phyloP scores from a whole-genome alignment of 2,797 vertebrate species.

The Salmo trutta region DNA sequence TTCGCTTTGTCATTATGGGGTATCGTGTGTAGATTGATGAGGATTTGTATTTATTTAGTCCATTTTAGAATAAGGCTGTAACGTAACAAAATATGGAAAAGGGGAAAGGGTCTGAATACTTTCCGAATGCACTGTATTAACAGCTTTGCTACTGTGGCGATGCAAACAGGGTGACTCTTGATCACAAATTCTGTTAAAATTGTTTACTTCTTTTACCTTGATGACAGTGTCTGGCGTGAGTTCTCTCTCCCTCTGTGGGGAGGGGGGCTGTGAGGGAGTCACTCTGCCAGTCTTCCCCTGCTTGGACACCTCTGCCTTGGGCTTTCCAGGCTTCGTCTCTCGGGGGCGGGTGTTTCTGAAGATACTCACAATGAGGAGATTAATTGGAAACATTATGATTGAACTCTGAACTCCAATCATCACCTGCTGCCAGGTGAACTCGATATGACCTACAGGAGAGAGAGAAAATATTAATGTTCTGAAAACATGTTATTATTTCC shows the following conservation, averaged over 20 bases:
- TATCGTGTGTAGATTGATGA: too few relatives aligned
- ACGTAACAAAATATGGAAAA: too few relatives aligned
- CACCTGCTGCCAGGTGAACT: constrained; percentile 95
- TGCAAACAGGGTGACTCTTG: not conserved
- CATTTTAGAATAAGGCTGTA: too few relatives aligned
- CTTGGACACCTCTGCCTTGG: constrained; percentile 63
- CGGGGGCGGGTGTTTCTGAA: constrained; percentile 83
- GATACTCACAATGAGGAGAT: constrained; percentile 94
- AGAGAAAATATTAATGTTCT: not conserved
- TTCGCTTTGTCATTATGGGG: too few relatives aligned
- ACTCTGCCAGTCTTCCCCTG: constrained; percentile 72
- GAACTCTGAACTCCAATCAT: constrained; percentile 95
- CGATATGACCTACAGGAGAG: constrained; percentile 82
- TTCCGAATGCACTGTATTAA: not conserved
- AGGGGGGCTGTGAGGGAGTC: constrained; percentile 65
- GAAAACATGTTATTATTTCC: not conserved
- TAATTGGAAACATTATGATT: constrained; percentile 95
- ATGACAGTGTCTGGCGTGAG: constrained; percentile 88
- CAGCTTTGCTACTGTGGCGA: not conserved
- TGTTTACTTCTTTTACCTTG: constrained; percentile 70
- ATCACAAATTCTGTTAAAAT: not conserved
- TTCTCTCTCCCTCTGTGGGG: constrained; percentile 62
- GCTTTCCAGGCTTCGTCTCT: constrained; percentile 54
- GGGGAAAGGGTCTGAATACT: too few relatives aligned
- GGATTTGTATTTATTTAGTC: too few relatives aligned